Base-by-base conservation (phyloP, 2,888 invertebrate species). In the Toxonevra muliebris region DNA sequence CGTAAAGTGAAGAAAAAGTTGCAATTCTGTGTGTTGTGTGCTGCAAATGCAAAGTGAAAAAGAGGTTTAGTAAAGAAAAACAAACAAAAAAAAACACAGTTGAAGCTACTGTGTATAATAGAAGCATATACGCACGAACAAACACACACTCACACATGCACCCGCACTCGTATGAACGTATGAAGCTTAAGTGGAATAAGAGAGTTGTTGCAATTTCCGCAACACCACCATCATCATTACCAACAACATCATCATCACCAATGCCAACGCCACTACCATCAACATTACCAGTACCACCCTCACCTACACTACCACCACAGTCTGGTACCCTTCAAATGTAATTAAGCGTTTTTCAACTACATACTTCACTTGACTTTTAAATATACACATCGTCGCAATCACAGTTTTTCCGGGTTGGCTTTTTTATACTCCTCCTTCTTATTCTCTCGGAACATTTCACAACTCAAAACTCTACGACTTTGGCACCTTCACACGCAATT, bases 331-430 rank as follows among this genome's bases (percentile, higher is more conserved):
- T 76, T 79, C 75, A 77, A 79, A 79, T 79, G 77, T 78, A 77
- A 77, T 78, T 78, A 78, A 79, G 76, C 76, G 79, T 77, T 76
- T 78, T 77, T 78, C 77, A 79, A 78, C 76, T 74, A 79, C 78
- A 53, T 78, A 76, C 75, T 79, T 73, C 76, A 80, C 79, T 76
- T 74, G 77, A 76, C 76, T 78, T 74, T 78, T 75, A 76, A 74
- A 78, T 61, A 17, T 53, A 20, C 53, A 53, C 42, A 61, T 19
- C 42, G 42, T 55, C n/a, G 11, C 19, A 17, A 53, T 53, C 19
- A 11, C 11, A 12, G 19, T 53, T 53, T 15, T 53, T 53, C 53
- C 53, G 20, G 19, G 19, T 19, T 53, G 53, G 30, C 30, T 4
- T 30, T 30, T 30, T 53, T 55, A 40, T 55, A 15, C n/a, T n/a